phyloP scores from a whole-genome alignment of 2,797 vertebrate genomes.

The Kryptolebias ocellatus region DNA sequence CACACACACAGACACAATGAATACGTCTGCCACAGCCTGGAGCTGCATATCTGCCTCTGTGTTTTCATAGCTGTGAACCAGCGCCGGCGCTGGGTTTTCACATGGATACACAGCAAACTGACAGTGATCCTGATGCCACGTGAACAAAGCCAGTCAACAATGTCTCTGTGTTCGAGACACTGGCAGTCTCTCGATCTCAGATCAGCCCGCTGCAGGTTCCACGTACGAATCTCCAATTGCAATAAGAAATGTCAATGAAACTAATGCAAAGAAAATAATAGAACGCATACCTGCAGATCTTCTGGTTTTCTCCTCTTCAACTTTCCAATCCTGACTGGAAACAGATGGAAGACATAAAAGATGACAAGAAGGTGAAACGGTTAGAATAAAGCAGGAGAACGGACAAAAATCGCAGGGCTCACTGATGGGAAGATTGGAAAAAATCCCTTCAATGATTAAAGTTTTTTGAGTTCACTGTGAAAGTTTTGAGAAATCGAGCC shows the following conservation, averaged over 20 bases:
- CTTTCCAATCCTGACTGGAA: slow-evolving; percentile 94
- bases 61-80: slow-evolving; percentile 60
- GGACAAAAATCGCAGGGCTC: no score
- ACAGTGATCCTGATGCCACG: slow-evolving; percentile 63
- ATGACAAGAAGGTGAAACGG: neutral
- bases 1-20: slow-evolving; percentile 39
- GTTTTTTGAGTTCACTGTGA: no score
- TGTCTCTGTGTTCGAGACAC: slow-evolving; percentile 10
- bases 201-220: slow-evolving; percentile 9
- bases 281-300: slow-evolving; percentile 88
- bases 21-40: slow-evolving; percentile 38
- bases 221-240: slow-evolving; percentile 23
- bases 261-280: neutral
- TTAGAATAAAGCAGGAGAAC: neutral
- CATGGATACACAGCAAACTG: slow-evolving; percentile 58
- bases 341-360: slow-evolving; percentile 29
- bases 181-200: slow-evolving; percentile 26
- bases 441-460: neutral
- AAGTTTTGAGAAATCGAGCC: no score
- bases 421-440: neutral
- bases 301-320: slow-evolving; percentile 97
- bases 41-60: slow-evolving; percentile 53
- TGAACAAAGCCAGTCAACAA: slow-evolving; percentile 50
- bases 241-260: slow-evolving; percentile 40
- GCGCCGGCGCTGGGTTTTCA: slow-evolving; percentile 40